Evolutionary conservation across 2,797 vertebrate species (phyloP).

Genomic region (Oophaga sylvatica): DNA sequence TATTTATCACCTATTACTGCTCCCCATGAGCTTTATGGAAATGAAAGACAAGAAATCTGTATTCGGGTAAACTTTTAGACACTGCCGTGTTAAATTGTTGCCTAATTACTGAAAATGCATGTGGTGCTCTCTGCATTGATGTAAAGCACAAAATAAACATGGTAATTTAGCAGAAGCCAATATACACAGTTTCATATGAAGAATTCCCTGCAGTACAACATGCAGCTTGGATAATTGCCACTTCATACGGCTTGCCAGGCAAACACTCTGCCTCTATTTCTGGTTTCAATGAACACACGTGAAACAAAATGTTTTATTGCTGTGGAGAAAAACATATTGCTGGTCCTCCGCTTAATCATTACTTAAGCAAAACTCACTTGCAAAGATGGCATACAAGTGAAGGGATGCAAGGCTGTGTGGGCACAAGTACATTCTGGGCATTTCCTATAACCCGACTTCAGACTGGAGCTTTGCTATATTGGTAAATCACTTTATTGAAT

Average conservation of each 20-base stretch:
- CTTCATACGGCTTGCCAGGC: constrained; percentile 10
- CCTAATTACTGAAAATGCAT: background rate
- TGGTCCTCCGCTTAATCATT: background rate
- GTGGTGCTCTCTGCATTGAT: background rate
- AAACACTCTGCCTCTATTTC: constrained; percentile 1
- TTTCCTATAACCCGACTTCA: background rate
- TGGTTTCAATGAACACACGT: background rate
- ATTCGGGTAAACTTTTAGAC: background rate
- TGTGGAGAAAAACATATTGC: background rate
- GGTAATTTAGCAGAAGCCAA: background rate
- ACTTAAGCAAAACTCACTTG: background rate
- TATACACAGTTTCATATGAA: constrained; percentile 1
- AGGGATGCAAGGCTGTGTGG: background rate
- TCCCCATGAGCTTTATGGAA: background rate
- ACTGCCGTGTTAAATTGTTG: background rate
- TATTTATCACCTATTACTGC: background rate
- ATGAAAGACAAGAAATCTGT: background rate
- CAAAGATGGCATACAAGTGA: background rate
- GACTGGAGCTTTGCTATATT: background rate
- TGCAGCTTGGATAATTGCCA: constrained; percentile 31
- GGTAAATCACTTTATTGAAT: too few species aligned
- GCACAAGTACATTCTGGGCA: background rate
- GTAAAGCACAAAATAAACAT: background rate
- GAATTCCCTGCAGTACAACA: constrained; percentile 31
- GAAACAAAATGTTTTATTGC: background rate